A percentile compares a stretch with the other conserved stretches of the same genome.
phyloP scores from a whole-genome alignment of 2,888 invertebrate species.

The Anthophora plumipes region DNA sequence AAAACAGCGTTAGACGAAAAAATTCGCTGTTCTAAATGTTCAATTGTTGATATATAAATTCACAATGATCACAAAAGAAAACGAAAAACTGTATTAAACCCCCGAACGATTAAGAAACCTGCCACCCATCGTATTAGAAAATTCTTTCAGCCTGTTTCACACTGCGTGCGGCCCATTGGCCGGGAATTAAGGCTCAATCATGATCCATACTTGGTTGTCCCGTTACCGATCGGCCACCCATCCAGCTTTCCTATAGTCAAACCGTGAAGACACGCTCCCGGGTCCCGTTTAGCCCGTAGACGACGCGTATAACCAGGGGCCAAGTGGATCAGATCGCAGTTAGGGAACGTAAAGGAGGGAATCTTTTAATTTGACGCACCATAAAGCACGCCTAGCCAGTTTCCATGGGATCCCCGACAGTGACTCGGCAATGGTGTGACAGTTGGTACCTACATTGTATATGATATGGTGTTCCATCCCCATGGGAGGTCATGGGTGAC shows the following conservation, averaged over 20 bases:
- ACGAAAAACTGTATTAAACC: neutral
- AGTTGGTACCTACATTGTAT: conserved; percentile 82
- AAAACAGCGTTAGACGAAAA: too few relatives aligned
- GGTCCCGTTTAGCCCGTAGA: conserved; percentile 37
- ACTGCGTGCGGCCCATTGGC: conserved; percentile 59
- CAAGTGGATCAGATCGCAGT: conserved; percentile 80
- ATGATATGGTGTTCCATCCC: conserved; percentile 78
- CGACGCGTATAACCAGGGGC: conserved; percentile 15
- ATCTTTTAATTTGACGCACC: conserved; percentile 85
- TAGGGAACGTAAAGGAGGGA: conserved; percentile 81
- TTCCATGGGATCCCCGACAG: conserved; percentile 71
- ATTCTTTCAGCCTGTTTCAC: conserved; percentile 4
- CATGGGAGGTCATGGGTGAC: conserved; percentile 83
- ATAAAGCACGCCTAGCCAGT: conserved; percentile 83
- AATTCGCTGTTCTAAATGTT: neutral
- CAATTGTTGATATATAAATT: too few relatives aligned
- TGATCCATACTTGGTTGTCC: neutral
- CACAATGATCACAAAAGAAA: too few relatives aligned
- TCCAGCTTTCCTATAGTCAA: neutral
- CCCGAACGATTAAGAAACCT: neutral
- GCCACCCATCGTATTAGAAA: neutral
- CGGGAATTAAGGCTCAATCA: conserved; percentile 70
- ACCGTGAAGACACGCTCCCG: conserved; percentile 38
- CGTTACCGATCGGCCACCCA: too few relatives aligned
- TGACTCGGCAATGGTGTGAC: conserved; percentile 75